A percentile compares a stretch with the other conserved stretches of the same genome.
These are phyloP conservation scores for Heliconius melpomene DNA, from an alignment of 1,140 invertebrate species.

Conservation along the genomic window DNA sequence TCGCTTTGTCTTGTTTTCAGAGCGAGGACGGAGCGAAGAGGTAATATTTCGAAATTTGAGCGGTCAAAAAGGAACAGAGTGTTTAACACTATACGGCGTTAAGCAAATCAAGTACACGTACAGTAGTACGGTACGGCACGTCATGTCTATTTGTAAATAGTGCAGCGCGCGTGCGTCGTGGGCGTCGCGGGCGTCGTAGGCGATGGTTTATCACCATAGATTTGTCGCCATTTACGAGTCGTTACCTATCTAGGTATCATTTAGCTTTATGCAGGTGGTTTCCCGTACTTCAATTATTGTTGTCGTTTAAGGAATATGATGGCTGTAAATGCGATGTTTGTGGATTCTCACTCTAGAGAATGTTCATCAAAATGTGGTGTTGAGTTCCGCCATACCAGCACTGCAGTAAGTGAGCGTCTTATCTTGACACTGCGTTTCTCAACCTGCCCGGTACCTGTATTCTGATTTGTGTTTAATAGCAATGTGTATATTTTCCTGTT, in stretches of 20 bases:
- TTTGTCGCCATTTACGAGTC: constrained; percentile 5
- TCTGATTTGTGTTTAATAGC: no score
- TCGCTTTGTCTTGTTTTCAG: no score
- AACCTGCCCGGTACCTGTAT: no score
- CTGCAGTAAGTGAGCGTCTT: no score
- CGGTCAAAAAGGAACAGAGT: no score
- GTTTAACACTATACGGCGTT: not conserved
- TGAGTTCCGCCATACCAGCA: no score
- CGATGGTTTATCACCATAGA: constrained; percentile 3
- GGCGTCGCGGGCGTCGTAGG: not conserved
- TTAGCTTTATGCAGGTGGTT: constrained; percentile 1
- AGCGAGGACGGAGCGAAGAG: no score
- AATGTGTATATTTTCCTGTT: not conserved
- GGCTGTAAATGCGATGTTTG: no score
- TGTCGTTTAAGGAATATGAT: not conserved
- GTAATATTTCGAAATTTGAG: no score
- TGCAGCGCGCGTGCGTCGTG: not conserved
- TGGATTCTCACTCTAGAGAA: no score
- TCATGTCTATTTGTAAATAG: not conserved
- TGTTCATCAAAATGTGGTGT: no score
- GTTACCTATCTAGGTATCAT: not conserved
- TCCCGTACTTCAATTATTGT: not conserved
- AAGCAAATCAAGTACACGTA: not conserved
- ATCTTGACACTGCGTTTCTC: no score
- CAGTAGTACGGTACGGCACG: not conserved